Evolutionary conservation across 2,888 invertebrate species (phyloP).

Genomic region (Thera obeliscata): DNA sequence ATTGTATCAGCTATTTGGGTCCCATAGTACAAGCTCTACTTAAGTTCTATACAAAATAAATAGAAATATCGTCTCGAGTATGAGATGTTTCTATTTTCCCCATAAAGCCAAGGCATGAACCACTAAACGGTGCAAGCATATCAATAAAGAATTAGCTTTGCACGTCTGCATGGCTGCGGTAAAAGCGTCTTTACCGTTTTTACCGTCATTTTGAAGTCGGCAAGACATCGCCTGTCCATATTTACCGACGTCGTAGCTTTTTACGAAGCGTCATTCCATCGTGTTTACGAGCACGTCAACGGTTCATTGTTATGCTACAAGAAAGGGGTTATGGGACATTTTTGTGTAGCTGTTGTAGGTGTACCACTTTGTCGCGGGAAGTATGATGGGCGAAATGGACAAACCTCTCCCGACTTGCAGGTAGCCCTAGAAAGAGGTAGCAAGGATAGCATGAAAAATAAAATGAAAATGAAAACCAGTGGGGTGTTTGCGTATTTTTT

Average conservation of each 20-base stretch:
- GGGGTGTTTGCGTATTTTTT: background rate
- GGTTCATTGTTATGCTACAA: conserved; percentile 72
- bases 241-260: conserved; percentile 79
- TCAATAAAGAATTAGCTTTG: conserved; percentile 64
- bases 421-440: no score
- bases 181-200: conserved; percentile 60
- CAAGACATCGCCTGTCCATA: conserved; percentile 75
- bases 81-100: conserved; percentile 8
- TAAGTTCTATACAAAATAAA: background rate
- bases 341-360: conserved; percentile 62
- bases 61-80: background rate
- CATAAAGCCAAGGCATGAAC: conserved; percentile 8
- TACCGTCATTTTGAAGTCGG: conserved; percentile 55
- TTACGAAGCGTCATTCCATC: conserved; percentile 69
- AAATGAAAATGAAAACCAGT: background rate
- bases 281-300: conserved; percentile 73
- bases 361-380: conserved; percentile 37
- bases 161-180: conserved; percentile 49
- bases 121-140: conserved; percentile 43
- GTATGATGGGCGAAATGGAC: background rate
- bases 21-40: no score
- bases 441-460: background rate
- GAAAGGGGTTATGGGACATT: conserved; percentile 72
- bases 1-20: no score
- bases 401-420: background rate